Evolutionary conservation across 2,888 invertebrate genomes (phyloP).

Genomic region (Ornithoptera priamus): DNA sequence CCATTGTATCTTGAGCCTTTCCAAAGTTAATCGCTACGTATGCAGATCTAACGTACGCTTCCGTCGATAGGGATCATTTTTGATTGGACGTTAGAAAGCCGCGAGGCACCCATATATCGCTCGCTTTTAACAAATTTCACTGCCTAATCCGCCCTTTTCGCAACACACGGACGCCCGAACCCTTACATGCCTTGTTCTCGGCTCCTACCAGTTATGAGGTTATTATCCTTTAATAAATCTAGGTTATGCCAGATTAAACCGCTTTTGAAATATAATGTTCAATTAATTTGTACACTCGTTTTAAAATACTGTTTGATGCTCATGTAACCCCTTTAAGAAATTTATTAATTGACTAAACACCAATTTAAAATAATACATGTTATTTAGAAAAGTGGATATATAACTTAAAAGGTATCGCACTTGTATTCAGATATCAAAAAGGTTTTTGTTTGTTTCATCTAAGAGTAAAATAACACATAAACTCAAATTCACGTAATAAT

Average conservation of each 20-base stretch:
- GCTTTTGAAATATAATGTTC: slow-evolving; percentile 46
- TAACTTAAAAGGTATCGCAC: too few species aligned
- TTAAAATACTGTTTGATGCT: slow-evolving; percentile 24
- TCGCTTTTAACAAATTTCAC: slow-evolving; percentile 78
- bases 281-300: slow-evolving; percentile 61
- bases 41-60: neutral
- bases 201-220: slow-evolving; percentile 62
- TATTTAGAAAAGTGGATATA: neutral
- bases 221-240: slow-evolving; percentile 75
- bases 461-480: too few species aligned
- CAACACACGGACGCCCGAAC: slow-evolving; percentile 46
- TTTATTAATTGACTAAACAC: neutral
- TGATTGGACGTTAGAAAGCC: slow-evolving; percentile 49
- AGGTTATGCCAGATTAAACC: slow-evolving; percentile 62
- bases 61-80: slow-evolving; percentile 39
- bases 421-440: too few species aligned
- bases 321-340: slow-evolving; percentile 3
- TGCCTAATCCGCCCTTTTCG: slow-evolving; percentile 73
- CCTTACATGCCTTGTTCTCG: slow-evolving; percentile 68
- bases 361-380: neutral
- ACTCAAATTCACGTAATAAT: too few species aligned
- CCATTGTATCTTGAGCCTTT: slow-evolving; percentile 41
- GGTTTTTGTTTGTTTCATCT: too few species aligned
- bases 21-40: neutral
- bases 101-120: slow-evolving; percentile 66